Percentiles rank a stretch among this genome's conserved stretches.
Conservation (phyloP, 2,888 invertebrate genomes). For the Choristoneura rosaceana region DNA sequence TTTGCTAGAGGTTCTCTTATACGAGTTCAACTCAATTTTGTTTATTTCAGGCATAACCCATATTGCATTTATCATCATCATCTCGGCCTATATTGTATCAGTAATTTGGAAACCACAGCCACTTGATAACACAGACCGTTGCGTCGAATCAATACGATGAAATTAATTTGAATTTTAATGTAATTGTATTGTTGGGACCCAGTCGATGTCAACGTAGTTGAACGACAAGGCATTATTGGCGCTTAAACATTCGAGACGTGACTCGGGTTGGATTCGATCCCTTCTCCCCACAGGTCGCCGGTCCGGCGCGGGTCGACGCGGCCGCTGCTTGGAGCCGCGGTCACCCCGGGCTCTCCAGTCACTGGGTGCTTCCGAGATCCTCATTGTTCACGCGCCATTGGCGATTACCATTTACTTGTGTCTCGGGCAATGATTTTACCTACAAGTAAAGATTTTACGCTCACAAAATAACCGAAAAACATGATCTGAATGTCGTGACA, state of each 20-base stretch:
- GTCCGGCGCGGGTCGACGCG: background rate
- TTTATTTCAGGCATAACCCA: too few species aligned
- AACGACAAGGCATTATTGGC: constrained; percentile 19
- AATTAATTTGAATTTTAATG: constrained; percentile 8
- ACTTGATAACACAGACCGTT: background rate
- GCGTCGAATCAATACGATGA: background rate
- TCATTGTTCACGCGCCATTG: background rate
- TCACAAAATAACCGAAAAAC: too few species aligned
- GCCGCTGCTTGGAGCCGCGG: background rate
- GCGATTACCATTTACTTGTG: too few species aligned
- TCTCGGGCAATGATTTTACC: too few species aligned
- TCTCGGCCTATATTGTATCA: too few species aligned
- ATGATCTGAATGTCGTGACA: too few species aligned
- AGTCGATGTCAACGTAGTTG: constrained; percentile 16
- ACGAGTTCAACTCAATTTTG: too few species aligned
- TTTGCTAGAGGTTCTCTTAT: too few species aligned
- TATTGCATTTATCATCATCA: too few species aligned
- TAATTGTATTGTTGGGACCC: constrained; percentile 25
- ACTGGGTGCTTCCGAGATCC: constrained; percentile 6
- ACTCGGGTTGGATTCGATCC: background rate
- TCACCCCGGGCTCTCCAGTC: background rate
- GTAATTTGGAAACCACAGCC: too few species aligned
- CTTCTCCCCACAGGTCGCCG: background rate
- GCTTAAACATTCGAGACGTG: constrained; percentile 3
- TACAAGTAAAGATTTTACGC: too few species aligned